A percentile compares a stretch with the other conserved stretches of the same genome.
phyloP scores from a whole-genome alignment of 2,113 vertebrate species.

The Sphaerodactylus townsendi region DNA sequence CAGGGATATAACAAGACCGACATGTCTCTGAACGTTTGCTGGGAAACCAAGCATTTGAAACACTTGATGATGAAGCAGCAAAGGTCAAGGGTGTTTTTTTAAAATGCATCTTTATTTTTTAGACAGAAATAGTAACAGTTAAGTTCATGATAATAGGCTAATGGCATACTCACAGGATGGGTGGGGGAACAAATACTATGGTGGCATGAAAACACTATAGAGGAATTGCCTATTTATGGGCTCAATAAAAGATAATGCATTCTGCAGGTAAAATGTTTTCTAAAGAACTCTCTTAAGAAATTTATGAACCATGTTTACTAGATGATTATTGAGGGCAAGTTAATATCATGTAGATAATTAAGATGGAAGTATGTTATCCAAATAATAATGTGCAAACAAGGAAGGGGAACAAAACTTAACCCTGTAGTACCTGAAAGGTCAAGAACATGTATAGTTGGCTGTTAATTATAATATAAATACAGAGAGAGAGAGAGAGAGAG shows the following conservation, averaged over 20 bases:
- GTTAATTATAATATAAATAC: too few species aligned
- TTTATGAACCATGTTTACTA: slow-evolving; percentile 5
- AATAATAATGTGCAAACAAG: too few species aligned
- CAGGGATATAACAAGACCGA: neutral
- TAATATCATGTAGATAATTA: slow-evolving; percentile 20
- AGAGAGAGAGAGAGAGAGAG: too few species aligned
- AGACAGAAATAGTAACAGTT: neutral
- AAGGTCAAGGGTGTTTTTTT: slow-evolving; percentile 21
- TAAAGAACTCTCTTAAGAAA: slow-evolving; percentile 5
- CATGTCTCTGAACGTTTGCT: neutral
- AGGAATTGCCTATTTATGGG: slow-evolving; percentile 3
- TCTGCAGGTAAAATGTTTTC: slow-evolving; percentile 25
- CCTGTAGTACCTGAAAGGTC: too few species aligned
- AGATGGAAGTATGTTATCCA: neutral
- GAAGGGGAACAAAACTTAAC: too few species aligned
- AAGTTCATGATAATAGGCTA: neutral
- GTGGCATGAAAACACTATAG: slow-evolving; percentile 15
- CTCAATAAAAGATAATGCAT: slow-evolving; percentile 28
- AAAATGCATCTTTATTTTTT: neutral
- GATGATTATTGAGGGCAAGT: slow-evolving; percentile 11
- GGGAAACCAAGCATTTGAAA: neutral
- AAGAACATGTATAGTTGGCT: too few species aligned
- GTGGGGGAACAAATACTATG: slow-evolving; percentile 12
- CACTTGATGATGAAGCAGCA: neutral
- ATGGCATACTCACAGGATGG: neutral